phyloP scores from a whole-genome alignment of 2,797 vertebrate genomes.

The Platalea minor region DNA sequence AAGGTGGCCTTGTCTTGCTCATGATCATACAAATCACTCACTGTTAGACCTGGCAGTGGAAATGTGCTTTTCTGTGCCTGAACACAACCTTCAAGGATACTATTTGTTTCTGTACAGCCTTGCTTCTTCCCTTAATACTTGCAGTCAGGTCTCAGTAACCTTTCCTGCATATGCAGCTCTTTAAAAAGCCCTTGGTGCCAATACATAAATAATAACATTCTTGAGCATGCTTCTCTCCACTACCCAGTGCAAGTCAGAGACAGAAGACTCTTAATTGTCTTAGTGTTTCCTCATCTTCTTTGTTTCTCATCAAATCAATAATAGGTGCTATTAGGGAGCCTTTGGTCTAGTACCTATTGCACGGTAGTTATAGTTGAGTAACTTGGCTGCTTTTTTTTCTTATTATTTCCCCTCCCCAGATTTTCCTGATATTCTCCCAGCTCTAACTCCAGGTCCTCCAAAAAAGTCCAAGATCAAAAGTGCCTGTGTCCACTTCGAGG shows the following conservation, averaged over 20 bases:
- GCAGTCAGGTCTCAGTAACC: background rate
- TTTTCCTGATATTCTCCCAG: constrained; percentile 87
- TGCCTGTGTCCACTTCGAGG: constrained; percentile 77
- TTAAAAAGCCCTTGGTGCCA: background rate
- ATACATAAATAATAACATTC: background rate
- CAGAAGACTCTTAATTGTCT: background rate
- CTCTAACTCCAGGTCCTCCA: constrained; percentile 86
- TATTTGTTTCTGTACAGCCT: background rate
- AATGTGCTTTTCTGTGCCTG: background rate
- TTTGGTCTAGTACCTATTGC: background rate
- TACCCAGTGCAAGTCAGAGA: background rate
- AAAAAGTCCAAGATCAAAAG: constrained; percentile 88
- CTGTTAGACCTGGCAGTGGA: background rate
- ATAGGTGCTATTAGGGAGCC: background rate
- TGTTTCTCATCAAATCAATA: background rate
- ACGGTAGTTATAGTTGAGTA: background rate
- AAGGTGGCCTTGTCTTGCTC: background rate
- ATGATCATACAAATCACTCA: background rate
- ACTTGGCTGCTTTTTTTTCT: background rate
- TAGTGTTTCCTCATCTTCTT: background rate
- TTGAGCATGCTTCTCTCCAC: background rate
- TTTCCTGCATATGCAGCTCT: background rate
- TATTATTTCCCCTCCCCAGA: constrained; percentile 63
- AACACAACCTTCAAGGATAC: background rate
- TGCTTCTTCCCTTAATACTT: background rate